A percentile compares a stretch with the other conserved stretches of the same genome.
Evolutionary conservation across 2,113 vertebrate genomes (phyloP).

Genomic region (Menura novaehollandiae): DNA sequence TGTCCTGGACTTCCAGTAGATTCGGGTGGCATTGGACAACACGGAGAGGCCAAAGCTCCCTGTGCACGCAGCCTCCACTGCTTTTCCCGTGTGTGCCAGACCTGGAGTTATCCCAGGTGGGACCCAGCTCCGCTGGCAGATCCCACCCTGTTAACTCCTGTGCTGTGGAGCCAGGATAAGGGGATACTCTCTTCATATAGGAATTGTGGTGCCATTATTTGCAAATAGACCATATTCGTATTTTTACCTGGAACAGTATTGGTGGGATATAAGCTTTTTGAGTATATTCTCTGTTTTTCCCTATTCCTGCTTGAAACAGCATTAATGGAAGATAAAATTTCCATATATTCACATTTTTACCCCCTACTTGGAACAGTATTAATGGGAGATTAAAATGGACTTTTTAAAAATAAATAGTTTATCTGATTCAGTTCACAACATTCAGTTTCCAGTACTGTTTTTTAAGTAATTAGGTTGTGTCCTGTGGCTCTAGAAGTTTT

Average conservation of each 20-base stretch:
- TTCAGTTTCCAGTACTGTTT: neutral
- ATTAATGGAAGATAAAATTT: neutral
- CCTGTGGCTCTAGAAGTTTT: neutral
- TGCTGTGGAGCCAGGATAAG: neutral
- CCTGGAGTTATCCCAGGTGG: neutral
- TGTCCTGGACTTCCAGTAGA: neutral
- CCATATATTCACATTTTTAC: neutral
- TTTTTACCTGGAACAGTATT: neutral
- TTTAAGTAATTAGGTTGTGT: neutral
- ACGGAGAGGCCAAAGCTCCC: neutral
- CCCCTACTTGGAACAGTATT: neutral
- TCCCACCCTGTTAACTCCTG: neutral
- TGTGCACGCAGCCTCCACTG: rapidly evolving
- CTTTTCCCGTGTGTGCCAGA: neutral
- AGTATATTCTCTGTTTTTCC: neutral
- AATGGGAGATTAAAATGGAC: neutral
- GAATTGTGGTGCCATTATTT: neutral
- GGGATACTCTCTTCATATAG: rapidly evolving
- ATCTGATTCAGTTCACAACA: neutral
- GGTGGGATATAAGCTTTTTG: neutral
- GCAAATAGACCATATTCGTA: rapidly evolving
- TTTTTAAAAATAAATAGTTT: neutral
- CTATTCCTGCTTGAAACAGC: neutral
- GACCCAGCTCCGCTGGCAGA: neutral
- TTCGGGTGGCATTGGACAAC: rapidly evolving